phyloP scores from a whole-genome alignment of 2,113 vertebrate species.

The Crotalus horridus region DNA sequence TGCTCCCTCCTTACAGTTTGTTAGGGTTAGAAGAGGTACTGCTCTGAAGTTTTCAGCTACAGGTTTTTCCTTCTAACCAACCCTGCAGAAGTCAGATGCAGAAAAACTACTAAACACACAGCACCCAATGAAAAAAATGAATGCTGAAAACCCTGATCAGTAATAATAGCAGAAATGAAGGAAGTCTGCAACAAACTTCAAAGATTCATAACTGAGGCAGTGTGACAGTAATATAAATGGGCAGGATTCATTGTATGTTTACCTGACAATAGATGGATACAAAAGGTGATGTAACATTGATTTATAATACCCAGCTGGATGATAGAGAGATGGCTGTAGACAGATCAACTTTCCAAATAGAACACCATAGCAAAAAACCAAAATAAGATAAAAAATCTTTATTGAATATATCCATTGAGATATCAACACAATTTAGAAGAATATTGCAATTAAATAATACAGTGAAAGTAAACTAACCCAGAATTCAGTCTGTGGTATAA shows the following conservation, averaged over 20 bases:
- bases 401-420: not conserved
- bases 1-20: not conserved
- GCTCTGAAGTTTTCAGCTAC: not conserved
- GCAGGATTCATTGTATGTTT: not conserved
- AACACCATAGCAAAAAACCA: not conserved
- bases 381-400: not conserved
- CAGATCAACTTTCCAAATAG: not conserved
- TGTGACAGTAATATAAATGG: not conserved
- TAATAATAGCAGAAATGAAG: not conserved
- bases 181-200: not conserved
- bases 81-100: not conserved
- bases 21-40: not conserved
- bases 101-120: not conserved
- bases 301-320: not conserved
- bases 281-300: not conserved
- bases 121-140: not conserved
- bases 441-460: not conserved
- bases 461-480: constrained; percentile 27
- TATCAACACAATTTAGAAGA: not conserved
- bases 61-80: not conserved
- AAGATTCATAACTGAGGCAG: not conserved
- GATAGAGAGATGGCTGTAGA: not conserved
- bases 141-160: not conserved
- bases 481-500: constrained; percentile 34
- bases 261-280: not conserved